Conservation (phyloP, 2,797 vertebrate species). For the Galagoides demidoff region DNA sequence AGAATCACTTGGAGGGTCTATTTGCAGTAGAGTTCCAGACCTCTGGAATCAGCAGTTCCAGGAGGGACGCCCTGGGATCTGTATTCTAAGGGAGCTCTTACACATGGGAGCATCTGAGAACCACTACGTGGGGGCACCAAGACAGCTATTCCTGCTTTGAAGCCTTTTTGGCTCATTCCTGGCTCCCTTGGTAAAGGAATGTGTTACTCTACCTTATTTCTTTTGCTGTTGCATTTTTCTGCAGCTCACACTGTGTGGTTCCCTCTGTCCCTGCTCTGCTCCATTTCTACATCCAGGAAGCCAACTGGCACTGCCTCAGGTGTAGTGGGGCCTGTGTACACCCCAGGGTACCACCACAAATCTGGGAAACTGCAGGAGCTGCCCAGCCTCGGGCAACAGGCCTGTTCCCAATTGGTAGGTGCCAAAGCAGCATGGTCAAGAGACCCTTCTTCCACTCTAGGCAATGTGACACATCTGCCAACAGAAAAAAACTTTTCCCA, state of each 20-base stretch:
- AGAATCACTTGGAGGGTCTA: not conserved
- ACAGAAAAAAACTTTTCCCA: not conserved
- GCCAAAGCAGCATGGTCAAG: not conserved
- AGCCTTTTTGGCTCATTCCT: not conserved
- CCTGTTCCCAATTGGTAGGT: not conserved
- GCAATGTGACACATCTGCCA: not conserved
- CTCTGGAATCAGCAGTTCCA: not conserved
- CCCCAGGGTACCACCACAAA: conserved; percentile 49
- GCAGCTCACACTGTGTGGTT: not conserved
- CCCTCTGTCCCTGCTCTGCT: not conserved
- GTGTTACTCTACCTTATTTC: not conserved
- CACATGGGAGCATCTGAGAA: not conserved
- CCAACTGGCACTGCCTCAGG: not conserved
- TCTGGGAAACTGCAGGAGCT: conserved; percentile 70
- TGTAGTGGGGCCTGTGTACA: not conserved
- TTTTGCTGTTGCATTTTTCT: not conserved
- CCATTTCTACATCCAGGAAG: conserved; percentile 75
- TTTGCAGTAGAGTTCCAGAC: not conserved
- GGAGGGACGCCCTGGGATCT: not conserved
- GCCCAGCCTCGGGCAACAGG: conserved; percentile 56
- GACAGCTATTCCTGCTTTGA: not conserved
- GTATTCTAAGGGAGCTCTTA: not conserved
- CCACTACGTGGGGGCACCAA: not conserved
- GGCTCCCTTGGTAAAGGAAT: not conserved
- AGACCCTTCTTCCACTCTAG: not conserved